Evolutionary conservation across 2,888 invertebrate genomes (phyloP), one percentile per base, ranked within the genome.

Genomic region (Athetis lepigone): DNA sequence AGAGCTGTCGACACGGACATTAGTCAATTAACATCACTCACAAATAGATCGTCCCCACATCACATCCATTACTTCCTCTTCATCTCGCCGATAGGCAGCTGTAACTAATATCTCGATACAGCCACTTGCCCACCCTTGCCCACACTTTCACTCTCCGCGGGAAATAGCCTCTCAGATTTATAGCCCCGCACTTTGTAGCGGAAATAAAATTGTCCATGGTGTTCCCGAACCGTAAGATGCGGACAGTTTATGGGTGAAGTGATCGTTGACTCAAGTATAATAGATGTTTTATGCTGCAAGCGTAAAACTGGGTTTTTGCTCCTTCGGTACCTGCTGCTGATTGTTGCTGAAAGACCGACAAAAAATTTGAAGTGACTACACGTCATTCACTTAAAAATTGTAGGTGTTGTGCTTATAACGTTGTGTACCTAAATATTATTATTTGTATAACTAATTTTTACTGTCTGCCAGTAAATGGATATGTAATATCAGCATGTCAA

Each of bases 201-300:
- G 60, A 71, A 76, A 79, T 79, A 79, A 76, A 75, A 76, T 58
- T 45, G 55, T 59, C 72, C 57, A 59, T 59, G 66, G 57, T 57
- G 59, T 54, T 46, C 52, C 47, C 27, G 36, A 57, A 66, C 42
- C 76, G 75, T 46, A 49, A 67, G 60, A 75, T 56, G 64, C 47
- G 39, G 21, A 37, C 43, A 51, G 57, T 75, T 79, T 60, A 60
- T 49, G 59, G 51, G 33, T 23, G 33, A 50, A 63, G 42, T 45
- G 54, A 64, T 75, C 71, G 42, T 47, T 39, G 50, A 25, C 45
- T 71, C 29, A 37, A 51, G 39, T 65, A 46, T 46, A 50, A 46
- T 71, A 67, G 18, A 36, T 65, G 46, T 52, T 67, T 70, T 66
- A 64, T 37, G 42, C 16, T 47, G 39, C 27, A 8, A n/a, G 49